Evolutionary conservation across 2,797 vertebrate species (phyloP), one percentile per base, ranked within the genome.

Genomic region (Phataginus tricuspis): DNA sequence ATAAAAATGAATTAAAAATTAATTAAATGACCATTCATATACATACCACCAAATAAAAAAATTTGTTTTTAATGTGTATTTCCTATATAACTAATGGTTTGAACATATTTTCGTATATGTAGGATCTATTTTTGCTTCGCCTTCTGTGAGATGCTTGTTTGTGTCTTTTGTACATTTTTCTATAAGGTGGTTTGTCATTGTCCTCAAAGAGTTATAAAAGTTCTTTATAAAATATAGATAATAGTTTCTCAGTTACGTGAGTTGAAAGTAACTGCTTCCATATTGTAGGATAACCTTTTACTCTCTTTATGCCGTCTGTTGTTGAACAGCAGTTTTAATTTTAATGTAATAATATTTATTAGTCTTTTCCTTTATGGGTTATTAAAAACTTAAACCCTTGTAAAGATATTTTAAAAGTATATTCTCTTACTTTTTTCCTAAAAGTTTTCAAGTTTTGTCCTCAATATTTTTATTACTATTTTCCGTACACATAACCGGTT

Each of bases 331-430:
- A 90, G 57, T 78, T 92, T 93, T 27, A 49, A 95, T 53, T 94
- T 84, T 95, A 84, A 89, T 90, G 23, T 53, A 59, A 84, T 90
- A 57, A 83, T 59, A 77, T 92, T 59, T 63, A 86, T 31, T 91
- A 71, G n/a, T 57, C 45, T 96, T 95, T 90, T 64, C 3, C 23
- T 64, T 92, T 90, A 75, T 49, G 45, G 11, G 27, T 75, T 92
- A 84, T 57, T 25, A 94, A 29, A 51, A 63, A 3, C 55, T 31
- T 85, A 63, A 14, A 29, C 2, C 12, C 90, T 86, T 71, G 16
- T 77, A 78, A 80, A 96, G 71, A 39, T 55, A 71, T n/a, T 45
- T 72, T 90, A 74, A 42, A 91, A 86, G 42, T n/a, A 72, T 82
- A 34, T 55, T 78, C 39, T 83, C 27, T 87, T 57, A 39, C 39